Base-by-base conservation (phyloP, 2,113 vertebrate genomes). In the Otocyon megalotis region DNA sequence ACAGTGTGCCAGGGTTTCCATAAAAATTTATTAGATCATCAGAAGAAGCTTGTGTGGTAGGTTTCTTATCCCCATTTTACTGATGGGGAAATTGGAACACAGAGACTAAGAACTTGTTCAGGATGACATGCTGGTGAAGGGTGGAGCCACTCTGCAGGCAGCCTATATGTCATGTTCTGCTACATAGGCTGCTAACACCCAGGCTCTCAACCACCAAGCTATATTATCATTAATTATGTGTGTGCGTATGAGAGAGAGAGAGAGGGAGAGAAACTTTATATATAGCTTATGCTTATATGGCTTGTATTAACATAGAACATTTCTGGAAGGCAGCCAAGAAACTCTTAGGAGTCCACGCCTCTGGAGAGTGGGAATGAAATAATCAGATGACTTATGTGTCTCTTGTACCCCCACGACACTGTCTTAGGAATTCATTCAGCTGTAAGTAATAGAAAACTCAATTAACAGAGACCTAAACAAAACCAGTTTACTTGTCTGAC, bases 331-430 rank as follows among this genome's bases (percentile, higher is more conserved):
- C 76, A 94, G 94, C 92, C 96, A 96, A 95, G 93, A 82, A 95
- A 90, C 87, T 90, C 89, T 96, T 95, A 81, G n/a, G 81, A 56
- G 20, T 80, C 71, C 76, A 8, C 35, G 84, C 81, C 95, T 85
- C 88, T 90, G 67, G 88, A 90, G 60, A 96, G 90, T 9, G 54
- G 35, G 60, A 65, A 96, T 86, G n/a, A 94, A 96, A 91, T 94
- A 92, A 96, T 97, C 92, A 96, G 97, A 84, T 96, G 94, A 96
- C 96, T 95, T 96, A 88, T 95, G 96, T 88, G 90, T 96, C 90
- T 98, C 90, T 83, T 86, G 81, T 62, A 82, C 81, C 62, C 71
- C 90, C 50, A 22, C 48, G 37, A 11, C 76, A 58, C 88, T 28
- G 81, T 53, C 90, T 94, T 72, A 35, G 77, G 77, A 86, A 91